A percentile compares a stretch with the other conserved stretches of the same genome.
Evolutionary conservation across 2,797 vertebrate genomes (phyloP).

Genomic region (Pelobates cultripes): DNA sequence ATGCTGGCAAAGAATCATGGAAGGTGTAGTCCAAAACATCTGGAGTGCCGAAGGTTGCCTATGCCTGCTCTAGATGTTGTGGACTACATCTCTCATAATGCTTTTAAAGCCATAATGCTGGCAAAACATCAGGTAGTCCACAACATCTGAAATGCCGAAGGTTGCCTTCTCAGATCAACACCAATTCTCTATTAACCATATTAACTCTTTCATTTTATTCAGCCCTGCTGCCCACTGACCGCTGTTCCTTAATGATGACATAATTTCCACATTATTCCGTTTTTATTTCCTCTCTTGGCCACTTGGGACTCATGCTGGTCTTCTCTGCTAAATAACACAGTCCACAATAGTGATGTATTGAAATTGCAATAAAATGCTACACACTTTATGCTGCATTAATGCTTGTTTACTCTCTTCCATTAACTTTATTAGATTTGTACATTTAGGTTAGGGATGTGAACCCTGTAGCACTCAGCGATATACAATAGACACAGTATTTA

Average conservation of each 20-base stretch:
- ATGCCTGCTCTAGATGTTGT: too few species aligned
- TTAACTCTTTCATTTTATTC: too few species aligned
- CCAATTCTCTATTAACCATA: too few species aligned
- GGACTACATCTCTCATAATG: too few species aligned
- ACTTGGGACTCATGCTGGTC: neutral
- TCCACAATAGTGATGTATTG: neutral
- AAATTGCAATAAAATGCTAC: neutral
- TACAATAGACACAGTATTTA: neutral
- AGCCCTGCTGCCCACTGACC: neutral
- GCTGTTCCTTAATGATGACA: neutral
- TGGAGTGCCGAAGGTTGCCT: too few species aligned
- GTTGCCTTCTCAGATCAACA: too few species aligned
- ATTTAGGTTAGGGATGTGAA: neutral
- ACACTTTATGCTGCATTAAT: neutral
- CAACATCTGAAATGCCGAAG: too few species aligned
- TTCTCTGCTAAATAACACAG: slow-evolving; percentile 2
- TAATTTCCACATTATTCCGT: neutral
- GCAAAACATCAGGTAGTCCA: too few species aligned
- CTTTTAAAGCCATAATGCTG: too few species aligned
- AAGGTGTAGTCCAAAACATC: too few species aligned
- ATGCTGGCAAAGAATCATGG: too few species aligned
- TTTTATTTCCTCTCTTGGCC: neutral
- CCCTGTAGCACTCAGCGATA: neutral
- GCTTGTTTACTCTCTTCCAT: neutral
- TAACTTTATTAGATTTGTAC: slow-evolving; percentile 3